Evolutionary conservation across 2,888 invertebrate genomes (phyloP), one percentile per base, ranked within the genome.

Genomic region (Mesoligia furuncula): DNA sequence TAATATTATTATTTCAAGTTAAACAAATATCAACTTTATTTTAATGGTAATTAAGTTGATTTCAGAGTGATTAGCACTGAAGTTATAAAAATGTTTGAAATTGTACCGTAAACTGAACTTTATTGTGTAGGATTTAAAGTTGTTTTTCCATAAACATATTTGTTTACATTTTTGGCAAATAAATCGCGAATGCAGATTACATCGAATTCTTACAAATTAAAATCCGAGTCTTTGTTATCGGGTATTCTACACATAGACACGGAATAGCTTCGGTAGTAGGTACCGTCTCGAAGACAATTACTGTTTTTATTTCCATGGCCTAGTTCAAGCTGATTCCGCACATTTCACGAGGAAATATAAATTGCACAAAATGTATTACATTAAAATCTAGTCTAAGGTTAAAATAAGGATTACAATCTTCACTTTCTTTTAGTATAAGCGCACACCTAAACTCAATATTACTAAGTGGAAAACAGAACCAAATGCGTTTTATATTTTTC

Each of bases 241-340:
- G 42, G 5, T 48, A 48, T 54, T 42, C 15, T 59, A 48, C 20
- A 75, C n/a, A 68, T 48, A 31, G 11, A 54, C 20, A 39, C 69
- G 27, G n/a, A 31, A 75, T 27, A 51, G 45, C 69, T 69, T 75
- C 2, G 36, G 8, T 51, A 75, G 36, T n/a, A 45, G 69, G 36
- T 27, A 51, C 75, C 1, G 20, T 71, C 17, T 27, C 27, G 42
- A 48, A 17, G 64, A 76, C 75, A 54, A 39, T 79, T 5, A 9
- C 20, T 54, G 2, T 57, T 59, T 67, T 66, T 27, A 31, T 51
- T 73, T 79, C 39, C 48, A 57, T 54, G 31, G 20, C 31, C 27
- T 45, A 13, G 27, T 45, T 45, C 24, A 27, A 80, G 39, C 48
- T 9, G 36, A 54, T 70, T 81, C 59, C 17, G 31, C 20, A 67